Conservation (phyloP, 2,888 invertebrate species). For the Torymus auratus region DNA sequence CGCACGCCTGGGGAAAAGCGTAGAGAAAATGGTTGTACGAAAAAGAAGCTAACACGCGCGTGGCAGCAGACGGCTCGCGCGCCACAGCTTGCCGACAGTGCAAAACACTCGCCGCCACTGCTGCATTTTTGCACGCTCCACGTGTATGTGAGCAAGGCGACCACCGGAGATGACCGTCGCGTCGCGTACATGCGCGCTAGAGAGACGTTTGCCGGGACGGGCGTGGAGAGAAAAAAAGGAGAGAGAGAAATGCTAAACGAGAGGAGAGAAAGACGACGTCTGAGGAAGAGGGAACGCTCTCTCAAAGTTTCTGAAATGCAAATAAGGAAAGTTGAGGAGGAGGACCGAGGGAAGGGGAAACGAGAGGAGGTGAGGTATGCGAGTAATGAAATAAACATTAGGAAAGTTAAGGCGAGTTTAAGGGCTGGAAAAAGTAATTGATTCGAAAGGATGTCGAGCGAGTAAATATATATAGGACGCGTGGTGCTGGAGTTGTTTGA, state of each 20-base stretch:
- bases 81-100: background rate
- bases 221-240: background rate
- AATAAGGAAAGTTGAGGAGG: conserved; percentile 52
- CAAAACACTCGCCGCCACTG: background rate
- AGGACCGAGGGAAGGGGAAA: conserved; percentile 5
- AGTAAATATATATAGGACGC: background rate
- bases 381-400: conserved; percentile 51
- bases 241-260: conserved; percentile 33
- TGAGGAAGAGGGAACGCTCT: background rate
- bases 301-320: conserved; percentile 55
- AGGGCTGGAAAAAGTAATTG: conserved; percentile 24
- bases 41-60: background rate
- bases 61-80: conserved; percentile 5
- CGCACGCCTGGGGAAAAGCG: background rate
- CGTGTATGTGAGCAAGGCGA: conserved; percentile 13
- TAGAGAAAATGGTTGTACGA: background rate
- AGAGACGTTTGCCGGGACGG: conserved; percentile 26
- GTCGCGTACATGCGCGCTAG: background rate
- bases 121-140: conserved; percentile 37
- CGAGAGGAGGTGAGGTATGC: conserved; percentile 13
- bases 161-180: conserved; percentile 49
- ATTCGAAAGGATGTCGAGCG: conserved; percentile 24
- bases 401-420: conserved; percentile 35
- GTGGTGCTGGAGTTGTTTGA: background rate
- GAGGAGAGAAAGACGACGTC: conserved; percentile 3